Evolutionary conservation across 2,888 invertebrate genomes (phyloP).

Genomic region (Megamerina dolium): DNA sequence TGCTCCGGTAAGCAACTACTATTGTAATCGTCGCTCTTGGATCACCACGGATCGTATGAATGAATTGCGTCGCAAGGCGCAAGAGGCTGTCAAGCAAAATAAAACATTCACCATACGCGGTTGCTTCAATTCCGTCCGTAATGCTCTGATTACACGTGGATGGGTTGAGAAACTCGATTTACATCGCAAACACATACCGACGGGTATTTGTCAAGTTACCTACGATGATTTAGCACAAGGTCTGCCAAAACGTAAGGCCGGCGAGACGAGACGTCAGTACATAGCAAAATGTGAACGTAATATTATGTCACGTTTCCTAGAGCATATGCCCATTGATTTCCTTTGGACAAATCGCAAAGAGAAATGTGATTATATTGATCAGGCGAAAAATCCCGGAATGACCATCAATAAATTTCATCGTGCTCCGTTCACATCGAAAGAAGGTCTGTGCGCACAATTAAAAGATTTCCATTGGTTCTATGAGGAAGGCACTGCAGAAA

Average conservation of each 20-base stretch:
- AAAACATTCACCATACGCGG: conserved; percentile 67
- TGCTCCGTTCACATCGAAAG: conserved; percentile 88
- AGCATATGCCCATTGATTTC: conserved; percentile 76
- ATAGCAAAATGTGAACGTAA: conserved; percentile 62
- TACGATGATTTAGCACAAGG: conserved; percentile 45
- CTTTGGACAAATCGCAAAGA: conserved; percentile 86
- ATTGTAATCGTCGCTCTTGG: conserved; percentile 48
- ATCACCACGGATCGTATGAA: conserved; percentile 62
- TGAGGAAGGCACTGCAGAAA: conserved; percentile 71
- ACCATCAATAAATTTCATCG: conserved; percentile 76
- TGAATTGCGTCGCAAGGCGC: conserved; percentile 60
- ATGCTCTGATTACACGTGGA: conserved; percentile 63
- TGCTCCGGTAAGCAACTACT: conserved; percentile 26
- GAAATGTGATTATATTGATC: conserved; percentile 52
- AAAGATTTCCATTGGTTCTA: conserved; percentile 82
- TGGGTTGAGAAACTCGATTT: conserved; percentile 55
- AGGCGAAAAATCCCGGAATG: conserved; percentile 55
- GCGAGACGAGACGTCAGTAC: conserved; percentile 52
- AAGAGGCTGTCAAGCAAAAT: conserved; percentile 59
- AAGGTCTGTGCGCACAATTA: conserved; percentile 71
- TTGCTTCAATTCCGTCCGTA: conserved; percentile 64
- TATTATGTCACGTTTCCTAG: conserved; percentile 69
- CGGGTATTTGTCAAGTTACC: conserved; percentile 36
- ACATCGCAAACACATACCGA: conserved; percentile 39
- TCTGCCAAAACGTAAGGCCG: conserved; percentile 44